Evolutionary conservation across 2,113 vertebrate species (phyloP), one percentile per base, ranked within the genome.

Genomic region (Podarcis cretensis): DNA sequence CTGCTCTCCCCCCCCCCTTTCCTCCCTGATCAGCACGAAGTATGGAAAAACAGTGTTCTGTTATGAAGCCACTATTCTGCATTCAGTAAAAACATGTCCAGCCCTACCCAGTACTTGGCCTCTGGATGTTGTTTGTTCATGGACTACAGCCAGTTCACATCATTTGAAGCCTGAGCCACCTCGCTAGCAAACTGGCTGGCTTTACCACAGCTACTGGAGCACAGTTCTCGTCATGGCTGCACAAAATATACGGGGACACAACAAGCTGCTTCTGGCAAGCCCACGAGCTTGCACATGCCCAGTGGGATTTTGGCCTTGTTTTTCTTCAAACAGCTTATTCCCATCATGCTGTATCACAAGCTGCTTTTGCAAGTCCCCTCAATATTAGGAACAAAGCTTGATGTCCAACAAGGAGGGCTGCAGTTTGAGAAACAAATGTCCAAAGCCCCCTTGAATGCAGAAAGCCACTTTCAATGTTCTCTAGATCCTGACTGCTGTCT

Each of bases 131-230:
- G 82, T 83, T 89, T 77, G 85, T 84, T 86, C 77, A 74, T 92
- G 85, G 84, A 85, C 81, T 48, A 57, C 2, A 43, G 85, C 87
- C 90, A 93, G 65, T 78, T 84, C 35, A 54, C 87, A 89, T 88
- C 27, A 40, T 81, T 92, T 86, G 89, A 84, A 76, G 83, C 88
- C 92, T 93, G 54, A 92, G 83, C 78, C 76, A 57, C 48, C 86
- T 87, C 78, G 63, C 75, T 78, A 78, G 69, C 84, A 92, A 76
- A 86, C 81, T 88, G 84, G 81, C 83, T 75, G 63, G 37, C 59
- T 92, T 88, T 87, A 90, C 68, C 82, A 91, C 43, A 90, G 89
- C 89, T 90, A 79, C 76, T n/a, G 23, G 78, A 66, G 87, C 68
- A 88, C 30, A 66, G 65, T 89, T 69, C 30, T 59, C 82, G 37